A percentile compares a stretch with the other conserved stretches of the same genome.
These are phyloP conservation scores for Sylvietta virens DNA, from an alignment of 2,113 vertebrate genomes.

Conservation along the genomic window DNA sequence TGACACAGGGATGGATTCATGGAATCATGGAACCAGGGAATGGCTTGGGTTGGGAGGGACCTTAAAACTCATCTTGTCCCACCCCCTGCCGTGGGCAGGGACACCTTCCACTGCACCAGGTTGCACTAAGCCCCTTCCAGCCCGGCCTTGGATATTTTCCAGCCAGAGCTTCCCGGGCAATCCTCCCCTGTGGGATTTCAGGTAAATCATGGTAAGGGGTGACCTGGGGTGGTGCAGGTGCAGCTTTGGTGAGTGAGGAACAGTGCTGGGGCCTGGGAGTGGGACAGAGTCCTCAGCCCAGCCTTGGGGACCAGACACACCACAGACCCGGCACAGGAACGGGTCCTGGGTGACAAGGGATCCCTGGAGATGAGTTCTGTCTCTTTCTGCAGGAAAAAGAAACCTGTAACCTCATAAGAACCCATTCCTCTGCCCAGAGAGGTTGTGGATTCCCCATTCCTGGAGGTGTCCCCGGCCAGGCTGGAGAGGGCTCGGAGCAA, in stretches of 20 bases:
- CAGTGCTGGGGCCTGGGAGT: background rate
- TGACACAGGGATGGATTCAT: accelerated
- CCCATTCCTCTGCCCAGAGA: background rate
- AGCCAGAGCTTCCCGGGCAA: background rate
- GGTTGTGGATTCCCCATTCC: background rate
- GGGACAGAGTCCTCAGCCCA: background rate
- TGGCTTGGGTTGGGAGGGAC: background rate
- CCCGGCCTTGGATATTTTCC: background rate
- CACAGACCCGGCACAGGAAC: accelerated
- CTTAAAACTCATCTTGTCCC: background rate
- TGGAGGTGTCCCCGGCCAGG: background rate
- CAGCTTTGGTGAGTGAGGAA: background rate
- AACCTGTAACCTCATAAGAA: background rate
- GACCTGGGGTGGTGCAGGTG: background rate
- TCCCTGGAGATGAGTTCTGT: background rate
- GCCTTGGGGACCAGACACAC: background rate
- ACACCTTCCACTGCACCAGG: accelerated
- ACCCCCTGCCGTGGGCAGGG: background rate
- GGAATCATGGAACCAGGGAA: background rate
- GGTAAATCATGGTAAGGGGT: background rate
- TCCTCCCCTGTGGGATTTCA: background rate
- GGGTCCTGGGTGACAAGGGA: no score
- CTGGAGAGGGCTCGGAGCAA: accelerated
- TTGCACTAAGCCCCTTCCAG: background rate
- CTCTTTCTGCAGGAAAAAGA: background rate